phyloP scores from a whole-genome alignment of 2,888 invertebrate genomes.

The Deroplatys truncata region DNA sequence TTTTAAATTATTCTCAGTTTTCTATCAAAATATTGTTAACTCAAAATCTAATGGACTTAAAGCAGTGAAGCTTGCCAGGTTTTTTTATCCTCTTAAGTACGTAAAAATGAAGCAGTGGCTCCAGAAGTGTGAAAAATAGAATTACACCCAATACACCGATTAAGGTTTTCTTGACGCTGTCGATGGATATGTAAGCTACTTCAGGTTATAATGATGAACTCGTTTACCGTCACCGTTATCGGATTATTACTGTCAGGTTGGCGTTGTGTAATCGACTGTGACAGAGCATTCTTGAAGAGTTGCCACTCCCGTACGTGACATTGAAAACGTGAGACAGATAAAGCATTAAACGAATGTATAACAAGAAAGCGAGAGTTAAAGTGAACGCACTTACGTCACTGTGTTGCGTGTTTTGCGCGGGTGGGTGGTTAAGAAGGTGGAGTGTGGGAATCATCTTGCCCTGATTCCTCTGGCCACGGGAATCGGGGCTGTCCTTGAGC shows the following conservation, averaged over 20 bases:
- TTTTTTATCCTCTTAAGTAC: no score
- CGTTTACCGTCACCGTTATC: not conserved
- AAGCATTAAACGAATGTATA: not conserved
- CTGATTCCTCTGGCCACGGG: constrained; percentile 1
- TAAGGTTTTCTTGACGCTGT: no score
- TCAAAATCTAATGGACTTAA: no score
- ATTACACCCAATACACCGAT: no score
- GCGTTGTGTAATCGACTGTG: not conserved
- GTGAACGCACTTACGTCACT: not conserved
- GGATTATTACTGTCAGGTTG: not conserved
- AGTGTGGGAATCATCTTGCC: not conserved
- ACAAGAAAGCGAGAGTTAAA: not conserved
- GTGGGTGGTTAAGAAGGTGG: not conserved
- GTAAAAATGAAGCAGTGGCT: no score
- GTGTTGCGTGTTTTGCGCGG: not conserved
- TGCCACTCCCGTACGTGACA: not conserved
- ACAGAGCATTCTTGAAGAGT: not conserved
- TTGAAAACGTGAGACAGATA: not conserved
- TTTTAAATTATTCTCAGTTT: no score
- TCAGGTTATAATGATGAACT: not conserved
- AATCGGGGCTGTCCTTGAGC: not conserved
- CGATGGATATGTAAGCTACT: no score
- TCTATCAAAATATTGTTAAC: no score
- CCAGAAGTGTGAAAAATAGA: no score
- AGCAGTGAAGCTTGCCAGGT: no score